These are phyloP conservation scores for Heliconius sara DNA, from an alignment of 2,888 invertebrate species.

Conservation along the genomic window DNA sequence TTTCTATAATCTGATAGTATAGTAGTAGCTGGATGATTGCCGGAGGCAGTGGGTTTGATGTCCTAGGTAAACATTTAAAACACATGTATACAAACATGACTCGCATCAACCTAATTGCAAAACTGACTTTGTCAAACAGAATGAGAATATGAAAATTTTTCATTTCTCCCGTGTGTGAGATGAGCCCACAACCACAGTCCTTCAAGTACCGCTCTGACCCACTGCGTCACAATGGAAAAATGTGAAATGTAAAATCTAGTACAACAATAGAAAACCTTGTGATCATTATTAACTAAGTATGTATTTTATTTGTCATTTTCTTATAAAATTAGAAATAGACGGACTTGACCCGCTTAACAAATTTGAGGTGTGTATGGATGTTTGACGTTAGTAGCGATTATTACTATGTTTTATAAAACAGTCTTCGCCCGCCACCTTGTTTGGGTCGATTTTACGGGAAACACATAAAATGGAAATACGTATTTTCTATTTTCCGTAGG, in stretches of 20 bases:
- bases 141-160: too few relatives aligned
- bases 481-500: background rate
- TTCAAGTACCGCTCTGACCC: too few relatives aligned
- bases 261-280: slow-evolving; percentile 14
- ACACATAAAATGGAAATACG: background rate
- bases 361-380: background rate
- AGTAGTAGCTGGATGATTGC: background rate
- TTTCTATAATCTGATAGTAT: background rate
- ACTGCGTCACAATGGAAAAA: too few relatives aligned
- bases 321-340: slow-evolving; percentile 23
- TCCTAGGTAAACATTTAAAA: too few relatives aligned
- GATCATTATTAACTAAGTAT: background rate
- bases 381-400: background rate
- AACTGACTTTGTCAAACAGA: too few relatives aligned
- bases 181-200: too few relatives aligned
- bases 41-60: background rate
- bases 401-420: background rate
- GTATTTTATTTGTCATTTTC: slow-evolving; percentile 12
- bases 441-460: background rate
- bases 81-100: too few relatives aligned
- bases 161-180: too few relatives aligned
- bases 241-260: too few relatives aligned
- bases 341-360: slow-evolving; percentile 22
- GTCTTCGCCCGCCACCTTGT: background rate
- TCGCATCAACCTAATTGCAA: too few relatives aligned